Conservation (phyloP, 2,888 invertebrate genomes). For the Liposcelis brunnea region DNA sequence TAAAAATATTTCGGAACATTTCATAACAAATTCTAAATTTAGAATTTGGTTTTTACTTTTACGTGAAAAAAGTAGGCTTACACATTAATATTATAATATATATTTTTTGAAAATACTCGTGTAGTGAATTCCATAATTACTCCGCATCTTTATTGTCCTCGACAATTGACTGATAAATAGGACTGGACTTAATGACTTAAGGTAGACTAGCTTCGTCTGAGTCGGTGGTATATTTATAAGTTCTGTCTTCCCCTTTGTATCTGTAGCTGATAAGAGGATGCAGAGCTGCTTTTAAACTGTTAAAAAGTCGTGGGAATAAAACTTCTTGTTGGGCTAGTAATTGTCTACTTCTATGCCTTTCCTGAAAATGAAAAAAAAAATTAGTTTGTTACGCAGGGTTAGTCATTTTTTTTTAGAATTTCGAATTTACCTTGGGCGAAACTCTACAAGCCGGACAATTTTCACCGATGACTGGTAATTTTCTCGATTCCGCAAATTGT, state of each 20-base stretch:
- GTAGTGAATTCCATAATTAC: too few species aligned
- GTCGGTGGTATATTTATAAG: constrained; percentile 3
- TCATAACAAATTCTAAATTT: too few species aligned
- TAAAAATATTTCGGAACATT: too few species aligned
- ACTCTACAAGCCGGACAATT: constrained; percentile 34
- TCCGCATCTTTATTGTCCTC: too few species aligned
- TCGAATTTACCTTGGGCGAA: constrained; percentile 18
- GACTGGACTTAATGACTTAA: too few species aligned
- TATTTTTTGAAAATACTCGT: too few species aligned
- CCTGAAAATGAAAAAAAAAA: constrained; percentile 25
- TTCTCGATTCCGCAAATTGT: constrained; percentile 54
- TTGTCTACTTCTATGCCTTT: constrained; percentile 43
- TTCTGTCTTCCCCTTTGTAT: constrained; percentile 23
- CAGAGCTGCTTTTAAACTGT: constrained; percentile 56
- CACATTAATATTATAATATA: too few species aligned
- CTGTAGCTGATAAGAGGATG: constrained; percentile 51
- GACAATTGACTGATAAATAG: too few species aligned
- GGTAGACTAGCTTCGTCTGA: not conserved
- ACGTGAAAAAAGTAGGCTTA: too few species aligned
- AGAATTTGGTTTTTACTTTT: too few species aligned
- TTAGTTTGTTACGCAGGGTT: not conserved
- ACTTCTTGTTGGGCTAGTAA: constrained; percentile 58
- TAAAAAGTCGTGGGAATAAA: constrained; percentile 53
- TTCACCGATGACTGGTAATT: constrained; percentile 50
- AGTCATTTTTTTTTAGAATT: not conserved